phyloP scores from a whole-genome alignment of 1,140 invertebrate species.

The Drosophila pachea region DNA sequence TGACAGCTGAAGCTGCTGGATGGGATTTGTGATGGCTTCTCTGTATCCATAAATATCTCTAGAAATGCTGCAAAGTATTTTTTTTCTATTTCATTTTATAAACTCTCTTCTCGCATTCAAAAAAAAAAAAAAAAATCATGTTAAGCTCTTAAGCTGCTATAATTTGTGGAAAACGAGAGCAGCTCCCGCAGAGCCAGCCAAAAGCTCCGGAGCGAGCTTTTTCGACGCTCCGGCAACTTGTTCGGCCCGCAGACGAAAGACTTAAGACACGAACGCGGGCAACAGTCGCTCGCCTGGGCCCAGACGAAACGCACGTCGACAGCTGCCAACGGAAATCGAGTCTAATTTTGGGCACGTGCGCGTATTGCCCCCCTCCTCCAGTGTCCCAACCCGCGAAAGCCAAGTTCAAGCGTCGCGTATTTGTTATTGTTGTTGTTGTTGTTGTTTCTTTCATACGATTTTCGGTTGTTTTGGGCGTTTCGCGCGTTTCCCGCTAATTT shows the following conservation, averaged over 20 bases:
- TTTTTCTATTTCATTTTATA: no score
- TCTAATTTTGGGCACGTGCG: constrained; percentile 14
- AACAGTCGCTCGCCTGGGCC: constrained; percentile 56
- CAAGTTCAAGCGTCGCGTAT: constrained; percentile 25
- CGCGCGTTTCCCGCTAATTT: constrained; percentile 55
- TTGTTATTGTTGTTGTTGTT: constrained; percentile 1
- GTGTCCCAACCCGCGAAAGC: constrained; percentile 39
- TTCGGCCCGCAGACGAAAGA: constrained; percentile 54
- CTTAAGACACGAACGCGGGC: constrained; percentile 55
- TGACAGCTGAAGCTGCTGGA: not conserved
- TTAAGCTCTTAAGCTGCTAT: no score
- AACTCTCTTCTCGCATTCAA: not conserved
- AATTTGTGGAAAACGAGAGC: not conserved
- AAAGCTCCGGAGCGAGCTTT: constrained; percentile 43
- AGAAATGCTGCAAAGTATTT: no score
- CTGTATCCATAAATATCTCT: not conserved
- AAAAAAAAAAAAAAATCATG: not conserved
- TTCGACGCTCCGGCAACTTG: constrained; percentile 13
- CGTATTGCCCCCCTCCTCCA: constrained; percentile 4
- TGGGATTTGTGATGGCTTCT: not conserved
- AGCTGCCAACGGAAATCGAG: not conserved
- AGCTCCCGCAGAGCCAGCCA: not conserved
- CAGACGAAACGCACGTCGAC: constrained; percentile 52
- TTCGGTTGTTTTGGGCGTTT: constrained; percentile 15
- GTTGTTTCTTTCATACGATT: not conserved